Conservation (phyloP, 2,797 vertebrate genomes). For the Monodelphis domestica region DNA sequence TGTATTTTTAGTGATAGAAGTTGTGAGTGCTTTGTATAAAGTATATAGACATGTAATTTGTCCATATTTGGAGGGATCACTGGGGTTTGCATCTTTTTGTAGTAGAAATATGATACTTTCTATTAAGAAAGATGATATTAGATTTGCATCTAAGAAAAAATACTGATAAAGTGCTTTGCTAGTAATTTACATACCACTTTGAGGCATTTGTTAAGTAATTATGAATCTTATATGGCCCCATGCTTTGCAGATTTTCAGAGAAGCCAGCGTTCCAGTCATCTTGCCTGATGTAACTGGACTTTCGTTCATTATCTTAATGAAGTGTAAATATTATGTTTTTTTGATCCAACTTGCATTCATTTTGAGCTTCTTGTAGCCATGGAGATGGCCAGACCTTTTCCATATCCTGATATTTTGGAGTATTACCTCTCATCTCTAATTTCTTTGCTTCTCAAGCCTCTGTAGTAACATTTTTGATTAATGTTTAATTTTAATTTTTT, state of each 20-base stretch:
- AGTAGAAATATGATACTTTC: not conserved
- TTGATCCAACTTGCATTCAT: not conserved
- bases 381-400: not conserved
- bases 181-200: not conserved
- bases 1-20: no score
- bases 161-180: not conserved
- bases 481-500: not conserved
- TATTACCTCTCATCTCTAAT: not conserved
- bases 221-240: not conserved
- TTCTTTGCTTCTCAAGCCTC: not conserved
- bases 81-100: not conserved
- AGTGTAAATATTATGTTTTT: not conserved
- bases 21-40: no score
- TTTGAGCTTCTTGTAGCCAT: not conserved
- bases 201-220: not conserved
- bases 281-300: not conserved
- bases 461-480: not conserved
- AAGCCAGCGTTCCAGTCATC: not conserved
- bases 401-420: not conserved
- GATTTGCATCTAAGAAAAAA: not conserved
- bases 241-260: not conserved
- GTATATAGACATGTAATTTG: no score
- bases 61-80: not conserved
- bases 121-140: not conserved
- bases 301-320: not conserved